phyloP scores from a whole-genome alignment of 2,888 invertebrate genomes.

The Halictus quadricinctus region DNA sequence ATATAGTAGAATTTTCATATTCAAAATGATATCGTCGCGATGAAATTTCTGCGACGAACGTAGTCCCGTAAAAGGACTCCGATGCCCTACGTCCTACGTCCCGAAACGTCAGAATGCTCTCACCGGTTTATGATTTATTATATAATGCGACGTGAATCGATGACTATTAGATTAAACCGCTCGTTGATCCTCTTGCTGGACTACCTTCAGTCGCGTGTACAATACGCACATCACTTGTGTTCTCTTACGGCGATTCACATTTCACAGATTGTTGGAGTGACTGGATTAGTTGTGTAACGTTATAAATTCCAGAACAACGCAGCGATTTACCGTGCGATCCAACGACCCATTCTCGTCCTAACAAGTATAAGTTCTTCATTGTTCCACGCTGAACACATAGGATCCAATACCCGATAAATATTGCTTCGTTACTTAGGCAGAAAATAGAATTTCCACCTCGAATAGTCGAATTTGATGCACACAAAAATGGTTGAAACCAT shows the following conservation, averaged over 20 bases:
- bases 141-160: background rate
- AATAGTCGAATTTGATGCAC: background rate
- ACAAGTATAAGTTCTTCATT: conserved; percentile 63
- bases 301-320: conserved; percentile 57
- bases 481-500: background rate
- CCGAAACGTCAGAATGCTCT: background rate
- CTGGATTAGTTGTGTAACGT: conserved; percentile 46
- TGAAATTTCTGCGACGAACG: conserved; percentile 16
- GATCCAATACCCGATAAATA: conserved; percentile 47
- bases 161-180: background rate
- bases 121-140: background rate
- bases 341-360: conserved; percentile 29
- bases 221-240: conserved; percentile 50
- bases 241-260: conserved; percentile 50
- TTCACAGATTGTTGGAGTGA: conserved; percentile 53
- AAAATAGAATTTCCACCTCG: background rate
- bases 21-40: conserved; percentile 39
- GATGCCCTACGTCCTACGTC: background rate
- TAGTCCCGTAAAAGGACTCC: conserved; percentile 15
- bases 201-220: conserved; percentile 45
- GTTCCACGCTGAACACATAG: conserved; percentile 47
- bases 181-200: conserved; percentile 30
- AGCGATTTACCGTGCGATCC: conserved; percentile 47
- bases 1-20: conserved; percentile 60
- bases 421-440: background rate